Evolutionary conservation across 2,113 vertebrate genomes (phyloP).

Genomic region (Siphamia tubifer): DNA sequence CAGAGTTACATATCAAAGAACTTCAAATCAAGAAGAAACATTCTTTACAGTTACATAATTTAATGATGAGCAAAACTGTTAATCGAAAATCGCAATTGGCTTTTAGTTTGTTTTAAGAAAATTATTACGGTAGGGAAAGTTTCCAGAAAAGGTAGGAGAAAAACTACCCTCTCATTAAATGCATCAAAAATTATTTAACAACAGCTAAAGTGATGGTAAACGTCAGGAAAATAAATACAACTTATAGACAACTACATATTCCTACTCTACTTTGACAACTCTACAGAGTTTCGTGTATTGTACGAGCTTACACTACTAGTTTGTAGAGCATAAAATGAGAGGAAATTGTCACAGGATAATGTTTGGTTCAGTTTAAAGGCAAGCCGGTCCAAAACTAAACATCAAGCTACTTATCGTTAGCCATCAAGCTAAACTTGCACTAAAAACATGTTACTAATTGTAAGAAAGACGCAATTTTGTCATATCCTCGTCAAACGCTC

Average conservation of each 20-base stretch:
- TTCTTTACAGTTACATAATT: too few species aligned
- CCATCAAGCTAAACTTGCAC: background rate
- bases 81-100: too few species aligned
- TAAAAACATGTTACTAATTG: background rate
- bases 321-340: background rate
- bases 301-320: background rate
- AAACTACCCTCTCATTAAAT: too few species aligned
- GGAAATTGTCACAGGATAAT: background rate
- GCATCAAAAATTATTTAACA: too few species aligned
- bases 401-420: constrained; percentile 11
- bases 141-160: too few species aligned
- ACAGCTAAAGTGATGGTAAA: too few species aligned
- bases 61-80: too few species aligned
- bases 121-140: too few species aligned
- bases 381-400: constrained; percentile 1
- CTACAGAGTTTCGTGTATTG: fast-evolving
- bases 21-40: too few species aligned
- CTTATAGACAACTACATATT: too few species aligned
- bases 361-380: background rate
- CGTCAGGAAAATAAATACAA: too few species aligned
- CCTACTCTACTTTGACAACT: background rate
- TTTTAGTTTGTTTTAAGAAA: too few species aligned
- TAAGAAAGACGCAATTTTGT: fast-evolving
- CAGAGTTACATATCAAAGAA: background rate
- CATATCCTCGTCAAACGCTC: background rate